phyloP scores from a whole-genome alignment of 2,797 vertebrate species.

The Coregonus ussuriensis region DNA sequence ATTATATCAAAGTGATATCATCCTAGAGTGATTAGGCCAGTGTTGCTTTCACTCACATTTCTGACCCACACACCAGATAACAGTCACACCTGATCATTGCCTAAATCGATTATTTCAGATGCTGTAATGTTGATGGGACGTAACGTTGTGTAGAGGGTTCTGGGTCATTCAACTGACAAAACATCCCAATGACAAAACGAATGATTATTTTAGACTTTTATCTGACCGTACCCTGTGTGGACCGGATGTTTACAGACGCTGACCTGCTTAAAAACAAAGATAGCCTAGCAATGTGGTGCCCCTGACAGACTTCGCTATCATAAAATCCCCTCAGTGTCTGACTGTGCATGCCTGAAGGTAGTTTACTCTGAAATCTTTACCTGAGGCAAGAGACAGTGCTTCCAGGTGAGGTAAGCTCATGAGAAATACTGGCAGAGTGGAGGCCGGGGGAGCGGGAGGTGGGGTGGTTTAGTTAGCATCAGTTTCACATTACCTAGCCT shows the following conservation, averaged over 20 bases:
- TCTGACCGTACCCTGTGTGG: no score
- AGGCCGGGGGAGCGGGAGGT: no score
- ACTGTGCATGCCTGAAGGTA: background rate
- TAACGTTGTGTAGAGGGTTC: background rate
- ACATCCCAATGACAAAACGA: background rate
- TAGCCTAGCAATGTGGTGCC: background rate
- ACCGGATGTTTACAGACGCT: background rate
- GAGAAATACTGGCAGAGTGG: background rate
- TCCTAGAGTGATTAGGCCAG: no score
- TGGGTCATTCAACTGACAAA: background rate
- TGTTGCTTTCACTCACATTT: no score
- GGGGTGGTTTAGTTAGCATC: background rate
- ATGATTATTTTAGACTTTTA: background rate
- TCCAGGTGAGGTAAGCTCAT: slow-evolving; percentile 6
- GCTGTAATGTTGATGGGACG: background rate
- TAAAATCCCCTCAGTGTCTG: background rate
- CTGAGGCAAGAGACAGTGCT: background rate
- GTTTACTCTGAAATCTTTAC: background rate
- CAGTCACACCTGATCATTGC: background rate
- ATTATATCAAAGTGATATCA: no score
- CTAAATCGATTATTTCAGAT: background rate
- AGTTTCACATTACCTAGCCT: slow-evolving; percentile 32
- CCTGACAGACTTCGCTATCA: background rate
- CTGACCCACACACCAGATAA: background rate
- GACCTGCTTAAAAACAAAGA: background rate